Conservation (phyloP, 2,888 invertebrate genomes). For the Volucella bombylans region DNA sequence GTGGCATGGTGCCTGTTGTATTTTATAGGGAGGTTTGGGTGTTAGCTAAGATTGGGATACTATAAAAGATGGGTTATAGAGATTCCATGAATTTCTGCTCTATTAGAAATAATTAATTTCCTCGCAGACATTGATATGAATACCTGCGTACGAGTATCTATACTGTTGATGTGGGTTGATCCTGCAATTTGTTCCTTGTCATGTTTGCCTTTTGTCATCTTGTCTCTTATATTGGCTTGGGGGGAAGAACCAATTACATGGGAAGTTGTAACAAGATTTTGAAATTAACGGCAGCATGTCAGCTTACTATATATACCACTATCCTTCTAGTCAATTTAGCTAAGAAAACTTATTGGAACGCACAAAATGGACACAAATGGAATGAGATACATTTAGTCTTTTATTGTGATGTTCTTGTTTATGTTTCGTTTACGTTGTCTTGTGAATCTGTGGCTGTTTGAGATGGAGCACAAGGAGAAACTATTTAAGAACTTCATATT, state of each 20-base stretch:
- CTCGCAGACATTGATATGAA: constrained; percentile 27
- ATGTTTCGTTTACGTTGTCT: neutral
- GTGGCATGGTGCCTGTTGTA: constrained; percentile 17
- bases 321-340: constrained; percentile 16
- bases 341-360: constrained; percentile 10
- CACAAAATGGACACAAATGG: constrained; percentile 29
- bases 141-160: constrained; percentile 32
- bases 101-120: constrained; percentile 71
- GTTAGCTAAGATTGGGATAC: constrained; percentile 7
- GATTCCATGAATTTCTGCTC: constrained; percentile 53
- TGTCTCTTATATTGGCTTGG: constrained; percentile 38
- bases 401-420: too few species aligned
- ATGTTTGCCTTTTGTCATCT: constrained; percentile 59
- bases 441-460: constrained; percentile 2
- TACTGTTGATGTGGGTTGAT: constrained; percentile 46
- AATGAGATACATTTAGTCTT: neutral
- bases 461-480: neutral
- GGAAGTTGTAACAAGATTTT: constrained; percentile 57
- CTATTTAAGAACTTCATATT: constrained; percentile 23
- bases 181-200: constrained; percentile 60
- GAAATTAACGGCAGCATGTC: constrained; percentile 57
- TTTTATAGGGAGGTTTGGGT: neutral
- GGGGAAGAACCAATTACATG: constrained; percentile 48
- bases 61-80: neutral
- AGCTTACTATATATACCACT: constrained; percentile 12